A percentile compares a stretch with the other conserved stretches of the same genome.
phyloP scores from a whole-genome alignment of 2,888 invertebrate species.

The Caenorhabditis angaria region DNA sequence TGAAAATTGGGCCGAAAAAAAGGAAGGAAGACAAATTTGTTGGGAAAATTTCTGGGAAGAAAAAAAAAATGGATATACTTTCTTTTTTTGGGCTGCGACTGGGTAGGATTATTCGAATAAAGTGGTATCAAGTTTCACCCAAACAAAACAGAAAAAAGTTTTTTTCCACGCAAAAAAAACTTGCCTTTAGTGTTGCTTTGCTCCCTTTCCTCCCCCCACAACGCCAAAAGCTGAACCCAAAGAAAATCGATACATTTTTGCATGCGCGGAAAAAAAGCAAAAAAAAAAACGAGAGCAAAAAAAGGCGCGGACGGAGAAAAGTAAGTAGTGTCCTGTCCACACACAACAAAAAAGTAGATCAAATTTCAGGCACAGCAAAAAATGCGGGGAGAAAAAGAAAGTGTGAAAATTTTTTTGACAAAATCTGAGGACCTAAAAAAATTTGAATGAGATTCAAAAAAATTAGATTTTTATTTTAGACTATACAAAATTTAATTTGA shows the following conservation, averaged over 20 bases:
- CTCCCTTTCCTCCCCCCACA: too few relatives aligned
- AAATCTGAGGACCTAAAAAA: too few relatives aligned
- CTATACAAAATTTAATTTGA: too few relatives aligned
- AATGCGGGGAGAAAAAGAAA: not conserved
- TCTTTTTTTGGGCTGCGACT: not conserved
- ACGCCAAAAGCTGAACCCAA: too few relatives aligned
- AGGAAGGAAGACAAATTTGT: not conserved
- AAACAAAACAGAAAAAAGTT: not conserved
- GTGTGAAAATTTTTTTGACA: not conserved
- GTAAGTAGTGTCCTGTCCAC: too few relatives aligned
- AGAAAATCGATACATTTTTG: not conserved
- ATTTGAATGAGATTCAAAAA: too few relatives aligned
- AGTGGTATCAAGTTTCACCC: not conserved
- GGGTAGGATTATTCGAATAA: not conserved
- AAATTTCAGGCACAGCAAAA: not conserved
- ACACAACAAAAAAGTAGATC: constrained; percentile 1
- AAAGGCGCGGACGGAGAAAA: too few relatives aligned
- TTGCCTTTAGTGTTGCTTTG: too few relatives aligned
- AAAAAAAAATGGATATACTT: not conserved
- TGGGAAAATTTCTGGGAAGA: not conserved
- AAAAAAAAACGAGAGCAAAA: too few relatives aligned
- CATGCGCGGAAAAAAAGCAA: not conserved
- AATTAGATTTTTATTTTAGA: too few relatives aligned
- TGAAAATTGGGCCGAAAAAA: too few relatives aligned
- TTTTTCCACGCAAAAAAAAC: not conserved